Conservation (phyloP, 2,888 invertebrate species). For the Pelosia muscerda region DNA sequence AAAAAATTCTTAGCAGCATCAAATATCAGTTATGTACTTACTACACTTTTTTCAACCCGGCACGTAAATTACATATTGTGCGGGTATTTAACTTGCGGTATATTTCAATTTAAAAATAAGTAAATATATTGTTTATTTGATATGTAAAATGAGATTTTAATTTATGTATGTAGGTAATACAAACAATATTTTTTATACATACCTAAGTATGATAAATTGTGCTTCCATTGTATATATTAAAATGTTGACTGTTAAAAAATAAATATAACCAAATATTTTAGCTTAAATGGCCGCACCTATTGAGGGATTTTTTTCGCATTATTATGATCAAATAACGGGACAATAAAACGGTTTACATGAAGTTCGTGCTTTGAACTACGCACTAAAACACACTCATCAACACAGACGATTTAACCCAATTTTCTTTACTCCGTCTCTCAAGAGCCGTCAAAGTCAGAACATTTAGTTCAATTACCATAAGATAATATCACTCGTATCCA, state of each 20-base stretch:
- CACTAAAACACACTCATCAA: slow-evolving; percentile 34
- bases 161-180: background rate
- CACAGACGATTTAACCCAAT: slow-evolving; percentile 43
- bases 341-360: slow-evolving; percentile 20
- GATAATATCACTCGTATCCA: slow-evolving; percentile 66
- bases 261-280: background rate
- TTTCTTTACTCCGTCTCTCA: slow-evolving; percentile 46
- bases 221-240: background rate
- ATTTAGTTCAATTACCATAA: slow-evolving; percentile 72
- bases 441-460: slow-evolving; percentile 52
- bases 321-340: background rate
- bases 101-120: background rate
- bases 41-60: background rate
- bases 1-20: too few relatives aligned
- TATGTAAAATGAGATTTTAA: background rate
- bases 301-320: background rate
- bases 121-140: background rate
- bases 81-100: too few relatives aligned
- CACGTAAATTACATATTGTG: background rate
- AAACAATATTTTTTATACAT: background rate
- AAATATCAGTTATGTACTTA: too few relatives aligned
- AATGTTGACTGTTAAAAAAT: background rate
- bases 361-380: slow-evolving; percentile 28
- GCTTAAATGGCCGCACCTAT: background rate
- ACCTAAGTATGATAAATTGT: background rate